A percentile compares a stretch with the other conserved stretches of the same genome.
Conservation (phyloP, 2,888 invertebrate genomes). For the Dryadula phaetusa region DNA sequence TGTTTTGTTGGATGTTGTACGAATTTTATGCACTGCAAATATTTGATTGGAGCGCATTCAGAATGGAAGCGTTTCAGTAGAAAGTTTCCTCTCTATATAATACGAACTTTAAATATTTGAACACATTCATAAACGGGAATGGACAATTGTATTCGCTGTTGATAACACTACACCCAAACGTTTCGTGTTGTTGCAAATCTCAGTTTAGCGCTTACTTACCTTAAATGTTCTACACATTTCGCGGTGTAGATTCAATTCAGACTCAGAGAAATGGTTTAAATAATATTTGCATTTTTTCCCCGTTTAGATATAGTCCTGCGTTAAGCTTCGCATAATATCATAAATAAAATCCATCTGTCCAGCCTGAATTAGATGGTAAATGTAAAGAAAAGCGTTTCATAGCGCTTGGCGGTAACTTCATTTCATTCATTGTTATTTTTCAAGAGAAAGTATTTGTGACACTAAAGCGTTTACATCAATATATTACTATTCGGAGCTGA, state of each 20-base stretch:
- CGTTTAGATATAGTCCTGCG: no score
- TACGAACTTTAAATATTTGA: slow-evolving; percentile 21
- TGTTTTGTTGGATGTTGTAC: background rate
- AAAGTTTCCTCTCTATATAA: slow-evolving; percentile 4
- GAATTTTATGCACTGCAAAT: background rate
- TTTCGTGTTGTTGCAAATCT: background rate
- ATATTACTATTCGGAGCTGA: background rate
- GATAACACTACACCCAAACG: background rate
- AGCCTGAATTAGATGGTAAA: no score
- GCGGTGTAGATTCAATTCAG: no score
- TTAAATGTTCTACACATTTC: no score
- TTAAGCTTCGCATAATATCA: no score
- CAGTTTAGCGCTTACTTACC: no score
- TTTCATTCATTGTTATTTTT: no score
- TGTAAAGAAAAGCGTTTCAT: no score
- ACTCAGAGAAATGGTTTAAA: no score
- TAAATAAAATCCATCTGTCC: no score
- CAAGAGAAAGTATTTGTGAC: background rate
- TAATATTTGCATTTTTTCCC: no score
- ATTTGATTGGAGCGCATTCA: background rate
- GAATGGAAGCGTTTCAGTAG: slow-evolving; percentile 1
- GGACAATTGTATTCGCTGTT: background rate
- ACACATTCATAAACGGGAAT: slow-evolving; percentile 8
- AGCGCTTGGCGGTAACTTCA: no score
- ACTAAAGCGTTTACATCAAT: background rate